Base-by-base conservation (phyloP, 2,888 invertebrate species). In the Xylota sylvarum region DNA sequence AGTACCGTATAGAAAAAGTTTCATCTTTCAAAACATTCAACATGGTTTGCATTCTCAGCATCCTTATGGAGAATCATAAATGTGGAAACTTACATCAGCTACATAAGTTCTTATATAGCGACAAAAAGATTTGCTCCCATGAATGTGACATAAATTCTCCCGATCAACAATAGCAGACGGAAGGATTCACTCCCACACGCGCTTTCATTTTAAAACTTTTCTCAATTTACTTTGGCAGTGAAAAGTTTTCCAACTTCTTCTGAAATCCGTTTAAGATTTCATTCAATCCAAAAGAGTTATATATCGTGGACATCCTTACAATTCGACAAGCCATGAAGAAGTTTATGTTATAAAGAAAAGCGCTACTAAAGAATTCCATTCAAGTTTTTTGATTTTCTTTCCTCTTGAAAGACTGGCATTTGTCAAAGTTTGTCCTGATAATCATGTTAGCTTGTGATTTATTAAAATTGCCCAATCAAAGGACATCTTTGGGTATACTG, bases 171-270 rank as follows among this genome's bases (percentile, higher is more conserved):
- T 35, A 9, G 32, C 40, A 7, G 35, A 72, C 2, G 9, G 19
- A 55, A 5, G 50, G 14, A 50, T 60, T 60, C 1, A 14, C 52
- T 23, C 43, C 19, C 10, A 10, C 14, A 30, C 10, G 10, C 3
- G 10, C 27, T 4, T n/a, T 46, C n/a, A 14, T 12, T 14, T 64
- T 17, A 5, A 9, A 32, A 14, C n/a, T 50, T 70, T 67, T 76
- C 35, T 9, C 37, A 60, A 30, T 55, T 40, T 69, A 30, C 19
- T 60, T 50, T 32, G 14, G 6, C 14, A 40, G n/a, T 7, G 37
- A 23, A 55, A 62, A 78, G 52, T 78, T 78, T 77, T n/a, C 10
- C 2, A 64, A 50, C 55, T 65, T 74, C 27, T 35, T 7, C 46
- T 23, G n/a, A 55, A 62, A 64, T 55, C 27, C 17, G 43, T 64